phyloP scores from a whole-genome alignment of 2,113 vertebrate genomes.

The Microtus montanus region DNA sequence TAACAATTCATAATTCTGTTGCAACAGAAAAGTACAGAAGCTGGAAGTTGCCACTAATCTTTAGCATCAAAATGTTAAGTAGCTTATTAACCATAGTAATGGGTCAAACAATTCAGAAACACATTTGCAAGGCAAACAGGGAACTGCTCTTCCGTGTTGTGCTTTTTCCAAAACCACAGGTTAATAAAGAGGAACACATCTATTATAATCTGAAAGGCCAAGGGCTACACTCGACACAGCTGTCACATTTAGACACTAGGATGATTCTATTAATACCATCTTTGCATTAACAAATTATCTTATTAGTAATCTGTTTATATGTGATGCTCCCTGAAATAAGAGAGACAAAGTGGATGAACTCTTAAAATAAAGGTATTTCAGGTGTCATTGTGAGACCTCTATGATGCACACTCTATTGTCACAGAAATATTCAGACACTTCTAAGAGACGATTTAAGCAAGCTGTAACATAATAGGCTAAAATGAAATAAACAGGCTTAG shows the following conservation, averaged over 20 bases:
- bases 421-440: not conserved
- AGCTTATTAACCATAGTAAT: not conserved
- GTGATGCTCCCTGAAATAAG: not conserved
- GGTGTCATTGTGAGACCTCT: not conserved
- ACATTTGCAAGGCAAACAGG: constrained; percentile 1
- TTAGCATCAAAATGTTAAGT: not conserved
- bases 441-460: not conserved
- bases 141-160: not conserved
- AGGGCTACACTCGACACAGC: not conserved
- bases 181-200: constrained; percentile 11
- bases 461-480: not conserved
- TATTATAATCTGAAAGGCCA: constrained; percentile 25
- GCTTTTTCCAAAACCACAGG: not conserved
- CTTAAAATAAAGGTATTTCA: not conserved
- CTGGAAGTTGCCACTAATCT: not conserved
- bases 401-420: not conserved
- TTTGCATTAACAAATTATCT: not conserved
- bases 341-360: not conserved
- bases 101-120: not conserved
- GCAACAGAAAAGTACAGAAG: not conserved
- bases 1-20: not conserved
- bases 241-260: not conserved
- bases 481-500: not conserved
- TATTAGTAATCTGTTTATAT: constrained; percentile 29
- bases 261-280: not conserved